Conservation (phyloP, 2,113 vertebrate genomes). For the Gymnocephalus cernua region DNA sequence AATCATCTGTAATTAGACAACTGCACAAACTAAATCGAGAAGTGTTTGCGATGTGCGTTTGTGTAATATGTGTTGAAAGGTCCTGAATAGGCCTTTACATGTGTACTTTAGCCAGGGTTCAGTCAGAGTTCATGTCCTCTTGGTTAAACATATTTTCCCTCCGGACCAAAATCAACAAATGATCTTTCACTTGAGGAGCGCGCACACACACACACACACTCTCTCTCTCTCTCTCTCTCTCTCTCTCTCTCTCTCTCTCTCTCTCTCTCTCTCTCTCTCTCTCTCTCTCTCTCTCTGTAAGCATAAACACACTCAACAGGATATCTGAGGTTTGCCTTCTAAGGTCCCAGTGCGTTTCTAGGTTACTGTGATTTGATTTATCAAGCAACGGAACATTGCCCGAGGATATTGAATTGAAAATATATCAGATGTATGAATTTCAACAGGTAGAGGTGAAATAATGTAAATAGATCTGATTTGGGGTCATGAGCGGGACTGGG, state of each 20-base stretch:
- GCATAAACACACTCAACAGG: conserved; percentile 25
- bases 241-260: too few relatives aligned
- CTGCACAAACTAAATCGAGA: conserved; percentile 67
- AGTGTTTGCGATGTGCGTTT: conserved; percentile 64
- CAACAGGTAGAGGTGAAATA: conserved; percentile 59
- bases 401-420: conserved; percentile 72
- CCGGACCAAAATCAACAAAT: conserved; percentile 70
- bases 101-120: conserved; percentile 63
- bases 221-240: too few relatives aligned
- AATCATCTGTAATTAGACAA: conserved; percentile 80
- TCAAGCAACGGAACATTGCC: conserved; percentile 58
- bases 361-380: conserved; percentile 73
- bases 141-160: conserved; percentile 64
- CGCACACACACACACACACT: not conserved
- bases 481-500: conserved; percentile 48
- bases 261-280: too few relatives aligned
- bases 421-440: conserved; percentile 74
- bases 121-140: conserved; percentile 73
- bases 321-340: conserved; percentile 44
- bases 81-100: conserved; percentile 39
- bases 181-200: conserved; percentile 50
- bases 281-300: too few relatives aligned
- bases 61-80: conserved; percentile 60
- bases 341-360: conserved; percentile 48
- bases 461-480: conserved; percentile 74